phyloP scores from a whole-genome alignment of 2,797 vertebrate genomes.

The Chelon auratus region DNA sequence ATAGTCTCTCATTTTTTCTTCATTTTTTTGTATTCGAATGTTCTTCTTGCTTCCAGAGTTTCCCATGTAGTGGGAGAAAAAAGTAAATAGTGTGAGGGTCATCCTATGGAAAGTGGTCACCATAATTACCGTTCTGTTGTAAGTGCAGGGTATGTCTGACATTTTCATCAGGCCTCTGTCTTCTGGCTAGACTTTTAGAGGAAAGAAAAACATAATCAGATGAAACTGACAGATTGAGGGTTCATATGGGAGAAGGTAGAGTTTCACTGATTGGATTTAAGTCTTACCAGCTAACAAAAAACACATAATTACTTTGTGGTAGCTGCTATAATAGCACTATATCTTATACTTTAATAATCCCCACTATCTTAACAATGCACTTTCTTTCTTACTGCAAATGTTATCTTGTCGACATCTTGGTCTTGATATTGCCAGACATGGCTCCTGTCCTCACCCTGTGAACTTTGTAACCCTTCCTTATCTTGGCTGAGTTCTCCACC shows the following conservation, averaged over 20 bases:
- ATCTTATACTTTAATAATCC: constrained; percentile 11
- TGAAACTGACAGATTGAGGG: constrained; percentile 50
- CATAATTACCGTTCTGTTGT: constrained; percentile 69
- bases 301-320: constrained; percentile 35
- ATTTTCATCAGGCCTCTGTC: constrained; percentile 53
- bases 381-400: constrained; percentile 4
- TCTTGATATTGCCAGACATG: constrained; percentile 11
- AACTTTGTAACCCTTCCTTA: constrained; percentile 36
- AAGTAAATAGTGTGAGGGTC: constrained; percentile 66
- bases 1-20: background rate
- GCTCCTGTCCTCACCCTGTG: constrained; percentile 42
- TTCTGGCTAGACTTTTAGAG: constrained; percentile 54
- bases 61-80: constrained; percentile 53
- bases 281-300: constrained; percentile 39
- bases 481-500: constrained; percentile 30
- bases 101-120: constrained; percentile 74
- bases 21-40: constrained; percentile 34
- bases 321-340: constrained; percentile 3
- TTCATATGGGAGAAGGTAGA: constrained; percentile 41
- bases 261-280: constrained; percentile 40
- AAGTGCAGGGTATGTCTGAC: constrained; percentile 62
- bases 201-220: constrained; percentile 67
- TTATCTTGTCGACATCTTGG: constrained; percentile 9
- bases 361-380: constrained; percentile 1
- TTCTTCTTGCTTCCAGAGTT: constrained; percentile 46